These are phyloP conservation scores for Drosophila kohkoa DNA, from an alignment of 1,140 invertebrate species.

Conservation along the genomic window DNA sequence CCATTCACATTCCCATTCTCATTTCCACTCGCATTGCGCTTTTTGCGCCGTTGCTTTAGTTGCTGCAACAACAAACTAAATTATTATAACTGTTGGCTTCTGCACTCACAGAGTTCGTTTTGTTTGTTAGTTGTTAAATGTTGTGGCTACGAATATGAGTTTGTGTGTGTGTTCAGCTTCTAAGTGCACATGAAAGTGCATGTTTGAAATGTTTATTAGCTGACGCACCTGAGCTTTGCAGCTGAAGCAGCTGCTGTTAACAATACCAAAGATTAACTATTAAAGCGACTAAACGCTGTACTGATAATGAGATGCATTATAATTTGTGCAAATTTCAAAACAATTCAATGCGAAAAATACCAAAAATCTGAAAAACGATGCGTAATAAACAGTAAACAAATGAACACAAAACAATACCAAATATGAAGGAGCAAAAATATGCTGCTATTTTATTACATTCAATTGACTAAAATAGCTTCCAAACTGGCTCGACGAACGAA, in stretches of 20 bases:
- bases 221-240: slow-evolving; percentile 32
- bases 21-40: slow-evolving; percentile 25
- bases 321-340: slow-evolving; percentile 3
- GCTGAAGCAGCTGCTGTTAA: neutral
- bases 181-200: slow-evolving; percentile 55
- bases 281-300: slow-evolving; percentile 1
- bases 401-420: slow-evolving; percentile 31
- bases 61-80: slow-evolving; percentile 55
- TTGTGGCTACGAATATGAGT: slow-evolving; percentile 12
- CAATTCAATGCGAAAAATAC: slow-evolving; percentile 15
- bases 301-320: neutral
- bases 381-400: slow-evolving; percentile 70
- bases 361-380: slow-evolving; percentile 12
- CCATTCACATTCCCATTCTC: neutral
- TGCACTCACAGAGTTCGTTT: slow-evolving; percentile 27
- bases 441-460: slow-evolving; percentile 35
- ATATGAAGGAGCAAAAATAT: slow-evolving; percentile 6
- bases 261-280: slow-evolving; percentile 17
- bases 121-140: slow-evolving; percentile 49
- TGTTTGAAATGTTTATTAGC: slow-evolving; percentile 26
- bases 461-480: slow-evolving; percentile 59
- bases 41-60: slow-evolving; percentile 59
- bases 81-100: slow-evolving; percentile 56
- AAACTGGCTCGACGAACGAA: slow-evolving; percentile 1
- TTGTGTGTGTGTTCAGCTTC: slow-evolving; percentile 24